A percentile compares a stretch with the other conserved stretches of the same genome.
Conservation (phyloP, 2,113 vertebrate genomes). For the Neolamprologus modestus region DNA sequence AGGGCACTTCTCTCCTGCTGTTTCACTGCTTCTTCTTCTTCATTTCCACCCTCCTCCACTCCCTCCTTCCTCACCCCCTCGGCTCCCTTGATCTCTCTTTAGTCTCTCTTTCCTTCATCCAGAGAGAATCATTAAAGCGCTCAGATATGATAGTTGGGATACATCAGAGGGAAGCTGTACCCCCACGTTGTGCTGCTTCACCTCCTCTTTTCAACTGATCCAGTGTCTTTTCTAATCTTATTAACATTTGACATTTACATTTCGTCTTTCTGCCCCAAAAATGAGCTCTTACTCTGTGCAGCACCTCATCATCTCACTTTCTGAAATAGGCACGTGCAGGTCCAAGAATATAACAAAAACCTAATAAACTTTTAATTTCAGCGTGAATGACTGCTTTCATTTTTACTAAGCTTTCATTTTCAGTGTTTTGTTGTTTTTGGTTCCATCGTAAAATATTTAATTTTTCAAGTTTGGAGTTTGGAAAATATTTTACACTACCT, state of each 20-base stretch:
- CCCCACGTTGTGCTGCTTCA: constrained; percentile 21
- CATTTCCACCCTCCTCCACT: not conserved
- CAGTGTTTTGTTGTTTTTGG: not conserved
- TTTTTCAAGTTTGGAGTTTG: not conserved
- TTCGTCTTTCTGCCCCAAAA: not conserved
- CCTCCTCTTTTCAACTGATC: constrained; percentile 28
- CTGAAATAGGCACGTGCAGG: not conserved
- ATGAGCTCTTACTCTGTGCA: not conserved
- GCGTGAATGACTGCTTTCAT: not conserved
- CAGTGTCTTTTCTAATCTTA: constrained; percentile 38
- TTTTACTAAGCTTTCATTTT: not conserved
- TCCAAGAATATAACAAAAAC: not conserved
- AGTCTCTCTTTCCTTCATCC: constrained; percentile 40
- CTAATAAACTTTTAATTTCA: not conserved
- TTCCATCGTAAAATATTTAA: not conserved
- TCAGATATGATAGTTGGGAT: constrained; percentile 29
- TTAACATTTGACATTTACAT: constrained; percentile 52
- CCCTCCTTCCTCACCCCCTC: not conserved
- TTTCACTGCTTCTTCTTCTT: not conserved
- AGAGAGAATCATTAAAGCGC: constrained; percentile 51
- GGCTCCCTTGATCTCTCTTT: constrained; percentile 41
- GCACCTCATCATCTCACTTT: not conserved
- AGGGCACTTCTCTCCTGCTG: constrained; percentile 3
- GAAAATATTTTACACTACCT: not conserved
- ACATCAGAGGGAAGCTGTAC: constrained; percentile 38